Conservation (phyloP, 2,888 invertebrate species). For the Steinernema hermaphroditum region DNA sequence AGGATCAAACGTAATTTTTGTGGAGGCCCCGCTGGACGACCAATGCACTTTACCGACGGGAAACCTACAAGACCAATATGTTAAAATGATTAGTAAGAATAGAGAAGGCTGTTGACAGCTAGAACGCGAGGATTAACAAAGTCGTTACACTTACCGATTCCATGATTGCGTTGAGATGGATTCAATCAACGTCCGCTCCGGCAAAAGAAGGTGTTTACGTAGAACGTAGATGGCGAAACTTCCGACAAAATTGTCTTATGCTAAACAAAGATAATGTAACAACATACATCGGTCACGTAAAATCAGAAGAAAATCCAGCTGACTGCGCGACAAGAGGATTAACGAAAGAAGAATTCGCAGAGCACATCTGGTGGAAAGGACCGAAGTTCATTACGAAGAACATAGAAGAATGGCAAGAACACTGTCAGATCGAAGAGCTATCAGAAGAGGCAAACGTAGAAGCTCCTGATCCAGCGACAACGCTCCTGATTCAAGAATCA, state of each 20-base stretch:
- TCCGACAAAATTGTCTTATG: background rate
- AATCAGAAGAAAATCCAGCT: conserved; percentile 55
- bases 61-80: too few relatives aligned
- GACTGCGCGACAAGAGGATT: conserved; percentile 54
- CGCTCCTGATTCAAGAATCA: too few relatives aligned
- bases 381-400: conserved; percentile 45
- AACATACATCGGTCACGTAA: conserved; percentile 55
- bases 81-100: too few relatives aligned
- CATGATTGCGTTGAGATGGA: conserved; percentile 35
- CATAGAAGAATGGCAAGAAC: conserved; percentile 30
- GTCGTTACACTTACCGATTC: conserved; percentile 35
- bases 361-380: conserved; percentile 54
- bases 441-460: background rate
- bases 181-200: background rate
- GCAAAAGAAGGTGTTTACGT: conserved; percentile 1
- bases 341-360: conserved; percentile 32
- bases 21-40: too few relatives aligned
- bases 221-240: conserved; percentile 46
- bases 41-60: too few relatives aligned
- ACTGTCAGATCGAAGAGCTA: too few relatives aligned
- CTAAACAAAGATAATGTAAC: too few relatives aligned
- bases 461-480: too few relatives aligned
- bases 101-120: too few relatives aligned
- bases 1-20: too few relatives aligned
- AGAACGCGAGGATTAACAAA: too few relatives aligned